These are phyloP conservation scores for Helleia helle DNA, from an alignment of 2,888 invertebrate genomes.

Conservation along the genomic window DNA sequence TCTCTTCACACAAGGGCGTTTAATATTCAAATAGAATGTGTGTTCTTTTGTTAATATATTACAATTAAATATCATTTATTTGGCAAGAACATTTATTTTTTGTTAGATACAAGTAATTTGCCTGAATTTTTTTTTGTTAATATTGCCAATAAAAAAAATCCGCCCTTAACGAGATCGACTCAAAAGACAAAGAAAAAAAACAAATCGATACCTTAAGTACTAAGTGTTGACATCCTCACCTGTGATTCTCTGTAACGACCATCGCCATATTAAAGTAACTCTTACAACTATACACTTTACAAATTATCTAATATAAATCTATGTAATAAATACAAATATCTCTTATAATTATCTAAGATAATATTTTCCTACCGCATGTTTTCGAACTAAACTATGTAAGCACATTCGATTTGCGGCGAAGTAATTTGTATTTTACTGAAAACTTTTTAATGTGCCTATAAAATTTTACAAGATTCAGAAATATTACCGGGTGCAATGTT, in stretches of 20 bases:
- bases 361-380: constrained; percentile 69
- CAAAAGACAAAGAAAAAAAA: constrained; percentile 27
- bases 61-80: background rate
- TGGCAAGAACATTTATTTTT: background rate
- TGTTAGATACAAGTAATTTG: background rate
- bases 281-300: constrained; percentile 68
- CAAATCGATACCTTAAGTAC: constrained; percentile 62
- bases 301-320: constrained; percentile 73
- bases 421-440: too few relatives aligned
- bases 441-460: too few relatives aligned
- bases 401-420: constrained; percentile 29
- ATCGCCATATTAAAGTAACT: constrained; percentile 62
- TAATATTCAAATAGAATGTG: background rate
- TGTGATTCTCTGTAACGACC: constrained; percentile 50
- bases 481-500: too few relatives aligned
- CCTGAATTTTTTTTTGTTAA: background rate
- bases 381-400: constrained; percentile 67
- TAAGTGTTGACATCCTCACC: constrained; percentile 48
- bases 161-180: constrained; percentile 15
- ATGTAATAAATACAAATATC: constrained; percentile 74
- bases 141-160: background rate
- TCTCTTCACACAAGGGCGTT: constrained; percentile 29
- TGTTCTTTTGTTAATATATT: too few relatives aligned
- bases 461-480: too few relatives aligned
- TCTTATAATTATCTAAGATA: constrained; percentile 64